These are phyloP conservation scores for Lysandra coridon DNA, from an alignment of 2,888 invertebrate species.

Conservation along the genomic window DNA sequence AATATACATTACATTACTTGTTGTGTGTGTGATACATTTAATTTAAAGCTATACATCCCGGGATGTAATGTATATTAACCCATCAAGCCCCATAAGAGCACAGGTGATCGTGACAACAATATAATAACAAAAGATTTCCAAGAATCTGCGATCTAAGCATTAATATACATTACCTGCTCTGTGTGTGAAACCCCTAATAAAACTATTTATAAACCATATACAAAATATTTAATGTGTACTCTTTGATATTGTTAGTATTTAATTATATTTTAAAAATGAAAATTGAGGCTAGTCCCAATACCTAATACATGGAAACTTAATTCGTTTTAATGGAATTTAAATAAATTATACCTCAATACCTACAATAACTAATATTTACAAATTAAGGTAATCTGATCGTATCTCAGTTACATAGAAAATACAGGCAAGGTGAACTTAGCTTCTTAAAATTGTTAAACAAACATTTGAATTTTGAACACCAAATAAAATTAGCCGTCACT, in stretches of 20 bases:
- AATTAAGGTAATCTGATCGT: neutral
- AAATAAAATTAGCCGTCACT: neutral
- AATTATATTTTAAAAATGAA: neutral
- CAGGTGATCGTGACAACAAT: no score
- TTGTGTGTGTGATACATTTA: no score
- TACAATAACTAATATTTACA: constrained; percentile 15
- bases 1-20: no score
- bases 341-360: neutral
- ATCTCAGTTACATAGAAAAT: neutral
- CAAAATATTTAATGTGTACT: constrained; percentile 13
- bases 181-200: neutral
- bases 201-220: neutral
- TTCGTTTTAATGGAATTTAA: neutral
- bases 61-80: no score
- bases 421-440: neutral
- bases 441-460: neutral
- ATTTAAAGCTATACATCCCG: no score
- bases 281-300: neutral
- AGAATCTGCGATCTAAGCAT: no score
- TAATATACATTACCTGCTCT: no score
- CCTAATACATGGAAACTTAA: neutral
- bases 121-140: no score
- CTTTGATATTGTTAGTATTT: constrained; percentile 20
- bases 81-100: no score
- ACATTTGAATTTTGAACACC: neutral